These are phyloP conservation scores for Hoplostethus atlanticus DNA, from an alignment of 2,797 vertebrate species.

Conservation along the genomic window DNA sequence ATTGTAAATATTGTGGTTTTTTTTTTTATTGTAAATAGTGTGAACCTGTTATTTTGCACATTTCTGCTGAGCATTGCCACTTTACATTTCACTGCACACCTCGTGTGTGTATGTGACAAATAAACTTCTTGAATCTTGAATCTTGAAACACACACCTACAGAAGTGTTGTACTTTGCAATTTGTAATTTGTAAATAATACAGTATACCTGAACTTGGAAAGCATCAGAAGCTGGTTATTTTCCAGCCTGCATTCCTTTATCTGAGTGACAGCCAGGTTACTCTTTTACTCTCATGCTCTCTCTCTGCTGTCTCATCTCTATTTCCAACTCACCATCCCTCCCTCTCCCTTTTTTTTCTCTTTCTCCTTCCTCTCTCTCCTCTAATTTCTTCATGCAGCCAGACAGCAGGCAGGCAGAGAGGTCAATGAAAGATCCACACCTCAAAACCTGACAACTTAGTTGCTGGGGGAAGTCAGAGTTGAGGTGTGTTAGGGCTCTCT, in stretches of 20 bases:
- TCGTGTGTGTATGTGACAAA: no score
- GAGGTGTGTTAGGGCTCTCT: slow-evolving; percentile 12
- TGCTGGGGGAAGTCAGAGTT: slow-evolving; percentile 20
- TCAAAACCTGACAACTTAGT: slow-evolving; percentile 30
- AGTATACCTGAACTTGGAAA: slow-evolving; percentile 20
- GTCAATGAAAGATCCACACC: slow-evolving; percentile 46
- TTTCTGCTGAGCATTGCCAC: no score
- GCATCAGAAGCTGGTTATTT: slow-evolving; percentile 29
- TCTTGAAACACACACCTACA: slow-evolving; percentile 33
- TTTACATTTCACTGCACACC: no score
- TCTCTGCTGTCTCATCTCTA: slow-evolving; percentile 1
- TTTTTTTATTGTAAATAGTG: no score
- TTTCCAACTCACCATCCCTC: not conserved
- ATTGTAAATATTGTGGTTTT: no score
- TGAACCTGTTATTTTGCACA: no score
- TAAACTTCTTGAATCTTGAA: no score
- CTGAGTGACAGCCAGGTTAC: slow-evolving; percentile 18
- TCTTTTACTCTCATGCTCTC: slow-evolving; percentile 18
- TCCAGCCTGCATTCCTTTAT: slow-evolving; percentile 22
- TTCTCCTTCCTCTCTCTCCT: not conserved
- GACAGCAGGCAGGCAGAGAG: slow-evolving; percentile 17
- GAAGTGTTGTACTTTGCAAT: slow-evolving; percentile 32
- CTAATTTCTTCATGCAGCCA: slow-evolving; percentile 6
- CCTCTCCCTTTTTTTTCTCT: not conserved
- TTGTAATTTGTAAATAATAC: slow-evolving; percentile 28